These are phyloP conservation scores for Anguilla pacifica DNA, from an alignment of 2,797 vertebrate species.

Conservation along the genomic window DNA sequence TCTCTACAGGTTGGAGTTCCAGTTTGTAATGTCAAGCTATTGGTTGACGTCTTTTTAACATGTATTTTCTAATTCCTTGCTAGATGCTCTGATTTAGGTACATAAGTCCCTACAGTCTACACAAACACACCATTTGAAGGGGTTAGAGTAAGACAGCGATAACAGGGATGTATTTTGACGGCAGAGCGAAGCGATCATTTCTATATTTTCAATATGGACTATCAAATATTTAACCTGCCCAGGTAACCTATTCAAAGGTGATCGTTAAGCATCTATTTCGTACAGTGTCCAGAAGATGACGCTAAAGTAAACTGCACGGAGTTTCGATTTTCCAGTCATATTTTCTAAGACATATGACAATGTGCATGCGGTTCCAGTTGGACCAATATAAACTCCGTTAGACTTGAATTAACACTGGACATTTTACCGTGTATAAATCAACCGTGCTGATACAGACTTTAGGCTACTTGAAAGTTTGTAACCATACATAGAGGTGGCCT, in stretches of 20 bases:
- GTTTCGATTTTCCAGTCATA: neutral
- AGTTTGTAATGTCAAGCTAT: neutral
- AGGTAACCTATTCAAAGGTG: neutral
- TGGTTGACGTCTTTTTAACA: neutral
- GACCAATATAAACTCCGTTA: neutral
- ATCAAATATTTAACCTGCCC: slow-evolving; percentile 8
- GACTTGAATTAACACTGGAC: neutral
- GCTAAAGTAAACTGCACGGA: slow-evolving; percentile 23
- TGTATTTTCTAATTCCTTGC: neutral
- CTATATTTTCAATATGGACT: neutral
- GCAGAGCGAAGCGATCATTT: neutral
- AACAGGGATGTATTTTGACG: neutral
- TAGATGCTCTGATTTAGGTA: neutral
- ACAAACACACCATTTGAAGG: neutral
- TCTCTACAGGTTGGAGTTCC: neutral
- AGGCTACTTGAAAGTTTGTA: no score
- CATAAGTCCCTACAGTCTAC: neutral
- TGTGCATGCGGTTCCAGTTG: neutral
- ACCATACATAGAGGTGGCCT: no score
- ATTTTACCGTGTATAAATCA: neutral
- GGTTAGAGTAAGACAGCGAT: neutral
- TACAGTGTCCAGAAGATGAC: slow-evolving; percentile 25
- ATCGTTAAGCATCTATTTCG: slow-evolving; percentile 1
- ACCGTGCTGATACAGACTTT: no score
- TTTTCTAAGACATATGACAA: neutral